These are phyloP conservation scores for Drosophila paranaensis DNA, from an alignment of 2,888 invertebrate genomes.

Conservation along the genomic window DNA sequence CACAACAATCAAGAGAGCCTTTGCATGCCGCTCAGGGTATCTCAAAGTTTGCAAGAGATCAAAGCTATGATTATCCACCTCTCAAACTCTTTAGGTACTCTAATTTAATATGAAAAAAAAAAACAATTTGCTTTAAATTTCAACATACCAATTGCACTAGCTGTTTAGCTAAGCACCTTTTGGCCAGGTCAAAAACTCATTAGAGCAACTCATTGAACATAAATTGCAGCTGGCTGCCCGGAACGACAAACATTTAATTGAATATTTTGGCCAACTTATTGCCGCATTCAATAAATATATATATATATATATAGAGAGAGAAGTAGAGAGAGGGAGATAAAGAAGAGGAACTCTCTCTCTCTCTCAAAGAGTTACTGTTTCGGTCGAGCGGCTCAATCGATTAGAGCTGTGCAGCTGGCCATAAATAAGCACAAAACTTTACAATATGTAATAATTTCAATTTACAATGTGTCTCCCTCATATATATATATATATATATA, in stretches of 20 bases:
- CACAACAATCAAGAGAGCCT: too few species aligned
- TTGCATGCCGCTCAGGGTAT: background rate
- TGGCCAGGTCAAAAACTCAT: conserved; percentile 58
- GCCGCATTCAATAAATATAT: conserved; percentile 59
- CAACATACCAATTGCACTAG: background rate
- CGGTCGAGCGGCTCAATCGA: conserved; percentile 43
- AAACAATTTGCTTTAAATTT: background rate
- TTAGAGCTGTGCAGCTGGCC: conserved; percentile 65
- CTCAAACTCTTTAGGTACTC: too few species aligned
- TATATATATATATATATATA: conserved; percentile 10
- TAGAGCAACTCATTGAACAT: conserved; percentile 57
- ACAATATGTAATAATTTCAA: conserved; percentile 72
- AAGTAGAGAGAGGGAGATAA: conserved; percentile 1
- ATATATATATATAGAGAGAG: background rate
- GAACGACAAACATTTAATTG: conserved; percentile 68
- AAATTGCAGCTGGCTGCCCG: conserved; percentile 57
- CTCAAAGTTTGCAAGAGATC: background rate
- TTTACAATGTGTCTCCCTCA: conserved; percentile 63
- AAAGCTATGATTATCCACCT: background rate
- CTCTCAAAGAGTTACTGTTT: background rate
- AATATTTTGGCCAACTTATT: conserved; percentile 72
- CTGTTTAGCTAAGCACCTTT: conserved; percentile 6
- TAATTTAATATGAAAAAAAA: background rate
- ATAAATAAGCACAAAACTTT: conserved; percentile 68
- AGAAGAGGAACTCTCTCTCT: conserved; percentile 15